These are phyloP conservation scores for Bombus waltoni DNA, from an alignment of 1,140 invertebrate genomes.

Conservation along the genomic window DNA sequence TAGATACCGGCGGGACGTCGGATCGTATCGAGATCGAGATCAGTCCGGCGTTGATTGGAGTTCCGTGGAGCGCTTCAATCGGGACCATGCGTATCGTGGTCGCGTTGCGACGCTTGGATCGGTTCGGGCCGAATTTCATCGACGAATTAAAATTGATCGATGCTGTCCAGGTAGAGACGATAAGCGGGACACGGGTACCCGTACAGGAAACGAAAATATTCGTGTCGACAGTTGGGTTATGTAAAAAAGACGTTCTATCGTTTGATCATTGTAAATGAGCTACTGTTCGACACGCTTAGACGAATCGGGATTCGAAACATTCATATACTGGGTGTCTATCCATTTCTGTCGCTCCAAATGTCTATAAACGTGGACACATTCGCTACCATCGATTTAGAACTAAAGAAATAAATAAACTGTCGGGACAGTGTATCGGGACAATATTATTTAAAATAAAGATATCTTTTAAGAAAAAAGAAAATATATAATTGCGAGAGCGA, in stretches of 20 bases:
- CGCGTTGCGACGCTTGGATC: conserved; percentile 17
- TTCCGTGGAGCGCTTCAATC: conserved; percentile 47
- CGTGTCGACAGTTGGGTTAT: conserved; percentile 28
- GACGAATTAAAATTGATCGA: conserved; percentile 67
- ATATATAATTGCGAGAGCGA: too few species aligned
- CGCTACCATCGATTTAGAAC: too few species aligned
- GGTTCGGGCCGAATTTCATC: conserved; percentile 24
- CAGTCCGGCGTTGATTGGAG: conserved; percentile 63
- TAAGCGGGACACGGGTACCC: conserved; percentile 1
- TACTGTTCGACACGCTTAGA: background rate
- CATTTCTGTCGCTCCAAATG: background rate
- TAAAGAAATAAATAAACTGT: too few species aligned
- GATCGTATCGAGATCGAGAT: conserved; percentile 62
- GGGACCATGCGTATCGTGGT: conserved; percentile 41
- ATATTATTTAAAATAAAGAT: too few species aligned
- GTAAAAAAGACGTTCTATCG: background rate
- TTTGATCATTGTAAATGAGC: background rate
- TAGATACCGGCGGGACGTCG: conserved; percentile 54
- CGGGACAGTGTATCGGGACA: too few species aligned
- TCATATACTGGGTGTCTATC: background rate
- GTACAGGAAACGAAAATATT: conserved; percentile 27
- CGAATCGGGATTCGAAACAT: background rate
- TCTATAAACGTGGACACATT: too few species aligned
- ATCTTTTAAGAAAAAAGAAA: too few species aligned
- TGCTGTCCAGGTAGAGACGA: conserved; percentile 26